Evolutionary conservation across 2,888 invertebrate genomes (phyloP).

Genomic region (Cistogaster globosa): DNA sequence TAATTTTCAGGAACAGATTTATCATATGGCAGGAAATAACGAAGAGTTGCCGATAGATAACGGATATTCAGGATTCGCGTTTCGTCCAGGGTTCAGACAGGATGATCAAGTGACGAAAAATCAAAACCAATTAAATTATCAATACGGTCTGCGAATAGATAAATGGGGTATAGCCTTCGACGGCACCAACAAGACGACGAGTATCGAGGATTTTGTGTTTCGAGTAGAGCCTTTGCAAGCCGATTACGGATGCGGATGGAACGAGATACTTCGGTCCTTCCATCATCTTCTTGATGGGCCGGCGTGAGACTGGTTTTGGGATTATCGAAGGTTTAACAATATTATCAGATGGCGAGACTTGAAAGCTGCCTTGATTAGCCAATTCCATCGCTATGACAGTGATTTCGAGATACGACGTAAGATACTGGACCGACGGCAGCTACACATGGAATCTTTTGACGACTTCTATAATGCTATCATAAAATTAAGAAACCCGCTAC

Average conservation of each 20-base stretch:
- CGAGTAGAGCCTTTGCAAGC: neutral
- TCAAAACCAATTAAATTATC: too few species aligned
- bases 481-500: neutral
- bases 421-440: neutral
- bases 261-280: neutral
- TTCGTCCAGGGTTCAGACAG: too few species aligned
- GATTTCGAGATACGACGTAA: neutral
- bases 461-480: conserved; percentile 2
- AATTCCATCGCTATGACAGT: neutral
- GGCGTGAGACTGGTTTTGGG: neutral
- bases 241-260: neutral
- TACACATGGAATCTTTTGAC: neutral
- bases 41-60: too few species aligned
- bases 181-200: neutral
- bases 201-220: conserved; percentile 17
- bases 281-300: neutral
- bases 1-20: too few species aligned
- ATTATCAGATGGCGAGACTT: neutral
- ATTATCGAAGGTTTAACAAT: neutral
- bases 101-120: too few species aligned
- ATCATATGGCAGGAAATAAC: too few species aligned
- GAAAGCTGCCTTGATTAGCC: neutral
- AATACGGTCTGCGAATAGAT: neutral
- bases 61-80: too few species aligned
- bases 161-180: conserved; percentile 13